Conservation (phyloP, 2,888 invertebrate genomes). For the Andrena praecox region DNA sequence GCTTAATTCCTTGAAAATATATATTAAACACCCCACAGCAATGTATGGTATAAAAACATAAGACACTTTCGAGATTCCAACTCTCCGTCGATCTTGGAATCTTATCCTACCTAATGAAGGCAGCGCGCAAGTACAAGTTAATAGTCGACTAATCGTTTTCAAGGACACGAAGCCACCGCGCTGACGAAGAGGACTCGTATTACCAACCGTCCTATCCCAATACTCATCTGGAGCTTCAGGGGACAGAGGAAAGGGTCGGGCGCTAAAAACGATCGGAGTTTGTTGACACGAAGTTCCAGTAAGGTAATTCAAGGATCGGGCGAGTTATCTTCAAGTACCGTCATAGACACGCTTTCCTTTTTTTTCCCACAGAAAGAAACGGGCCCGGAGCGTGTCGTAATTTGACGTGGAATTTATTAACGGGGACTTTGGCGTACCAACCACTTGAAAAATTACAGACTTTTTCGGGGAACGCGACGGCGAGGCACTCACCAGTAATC, state of each 20-base stretch:
- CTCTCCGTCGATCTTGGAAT: too few relatives aligned
- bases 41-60: too few relatives aligned
- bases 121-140: too few relatives aligned
- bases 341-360: slow-evolving; percentile 59
- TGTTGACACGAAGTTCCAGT: slow-evolving; percentile 66
- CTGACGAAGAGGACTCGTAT: not conserved
- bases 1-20: too few relatives aligned
- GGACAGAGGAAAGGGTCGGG: not conserved
- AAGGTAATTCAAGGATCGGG: slow-evolving; percentile 64
- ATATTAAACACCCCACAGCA: too few relatives aligned
- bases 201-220: not conserved
- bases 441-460: slow-evolving; percentile 37
- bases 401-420: slow-evolving; percentile 54
- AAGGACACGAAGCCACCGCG: not conserved
- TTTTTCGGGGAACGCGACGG: slow-evolving; percentile 2
- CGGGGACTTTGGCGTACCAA: slow-evolving; percentile 24
- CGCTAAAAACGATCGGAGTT: slow-evolving; percentile 53
- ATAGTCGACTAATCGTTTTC: not conserved
- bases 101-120: too few relatives aligned
- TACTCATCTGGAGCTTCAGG: not conserved
- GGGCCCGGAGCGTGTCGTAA: slow-evolving; percentile 43
- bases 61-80: too few relatives aligned
- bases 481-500: not conserved
- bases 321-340: slow-evolving; percentile 62
- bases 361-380: slow-evolving; percentile 57